Conservation (phyloP, 2,113 vertebrate genomes). For the Isichthys henryi region DNA sequence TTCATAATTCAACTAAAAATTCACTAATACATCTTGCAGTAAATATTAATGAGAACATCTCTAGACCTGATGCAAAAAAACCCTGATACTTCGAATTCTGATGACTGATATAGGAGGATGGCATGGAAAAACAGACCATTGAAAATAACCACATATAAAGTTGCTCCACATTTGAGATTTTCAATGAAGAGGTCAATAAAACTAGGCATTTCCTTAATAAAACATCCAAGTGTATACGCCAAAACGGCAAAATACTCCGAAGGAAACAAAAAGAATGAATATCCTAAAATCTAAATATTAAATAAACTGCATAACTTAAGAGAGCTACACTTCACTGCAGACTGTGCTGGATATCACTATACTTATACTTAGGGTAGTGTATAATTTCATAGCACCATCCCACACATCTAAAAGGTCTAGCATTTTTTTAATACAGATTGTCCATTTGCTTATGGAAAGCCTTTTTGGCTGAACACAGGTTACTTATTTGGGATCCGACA, state of each 20-base stretch:
- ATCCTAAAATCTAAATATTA: neutral
- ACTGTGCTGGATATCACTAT: neutral
- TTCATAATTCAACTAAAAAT: neutral
- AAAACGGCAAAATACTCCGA: neutral
- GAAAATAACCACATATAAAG: neutral
- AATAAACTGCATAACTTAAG: neutral
- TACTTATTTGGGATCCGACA: neutral
- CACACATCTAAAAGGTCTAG: neutral
- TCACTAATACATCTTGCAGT: neutral
- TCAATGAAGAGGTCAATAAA: neutral
- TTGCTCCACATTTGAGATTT: neutral
- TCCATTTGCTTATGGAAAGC: neutral
- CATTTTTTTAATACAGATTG: neutral
- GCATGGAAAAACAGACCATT: neutral
- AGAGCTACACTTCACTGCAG: neutral
- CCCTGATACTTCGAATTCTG: neutral
- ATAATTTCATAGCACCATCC: neutral
- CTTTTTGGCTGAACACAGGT: neutral
- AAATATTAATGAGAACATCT: too few relatives aligned
- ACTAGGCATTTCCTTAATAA: neutral
- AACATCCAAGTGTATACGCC: neutral
- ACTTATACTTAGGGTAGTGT: neutral
- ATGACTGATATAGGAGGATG: neutral
- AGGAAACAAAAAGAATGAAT: neutral
- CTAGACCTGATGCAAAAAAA: neutral